phyloP scores from a whole-genome alignment of 2,888 invertebrate species.

The Hemicrepidius hirtus region DNA sequence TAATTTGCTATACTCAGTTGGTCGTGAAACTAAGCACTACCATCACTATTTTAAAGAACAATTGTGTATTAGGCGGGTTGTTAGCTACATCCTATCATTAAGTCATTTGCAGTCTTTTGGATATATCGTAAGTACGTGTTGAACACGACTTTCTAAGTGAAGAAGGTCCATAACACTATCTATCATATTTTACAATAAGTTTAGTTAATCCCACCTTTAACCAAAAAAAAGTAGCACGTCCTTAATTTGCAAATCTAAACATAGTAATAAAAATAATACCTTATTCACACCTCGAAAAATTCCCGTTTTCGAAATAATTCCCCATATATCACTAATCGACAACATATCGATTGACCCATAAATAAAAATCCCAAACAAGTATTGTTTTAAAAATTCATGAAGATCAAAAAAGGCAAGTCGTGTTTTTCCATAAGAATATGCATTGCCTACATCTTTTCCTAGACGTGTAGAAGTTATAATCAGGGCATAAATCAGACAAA shows the following conservation, averaged over 20 bases:
- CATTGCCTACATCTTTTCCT: conserved; percentile 7
- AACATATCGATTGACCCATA: neutral
- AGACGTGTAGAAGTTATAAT: conserved; percentile 15
- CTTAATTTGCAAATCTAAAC: neutral
- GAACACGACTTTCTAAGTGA: conserved; percentile 1
- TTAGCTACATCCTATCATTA: neutral
- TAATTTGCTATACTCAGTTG: no score
- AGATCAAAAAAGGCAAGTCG: conserved; percentile 22
- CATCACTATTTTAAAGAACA: no score
- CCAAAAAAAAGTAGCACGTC: conserved; percentile 11
- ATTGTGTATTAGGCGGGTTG: no score
- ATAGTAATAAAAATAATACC: no score
- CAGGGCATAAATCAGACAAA: conserved; percentile 28
- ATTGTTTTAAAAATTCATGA: conserved; percentile 22
- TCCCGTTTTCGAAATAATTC: no score
- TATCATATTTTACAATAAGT: conserved; percentile 4
- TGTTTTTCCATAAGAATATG: conserved; percentile 14
- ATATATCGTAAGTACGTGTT: conserved; percentile 2
- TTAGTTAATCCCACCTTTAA: neutral
- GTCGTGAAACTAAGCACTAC: no score
- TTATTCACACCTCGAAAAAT: no score
- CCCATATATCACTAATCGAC: no score
- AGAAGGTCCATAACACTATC: neutral
- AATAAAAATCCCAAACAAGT: conserved; percentile 1
- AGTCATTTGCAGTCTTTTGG: conserved; percentile 1